Evolutionary conservation across 2,113 vertebrate species (phyloP).

Genomic region (Vidua macroura): DNA sequence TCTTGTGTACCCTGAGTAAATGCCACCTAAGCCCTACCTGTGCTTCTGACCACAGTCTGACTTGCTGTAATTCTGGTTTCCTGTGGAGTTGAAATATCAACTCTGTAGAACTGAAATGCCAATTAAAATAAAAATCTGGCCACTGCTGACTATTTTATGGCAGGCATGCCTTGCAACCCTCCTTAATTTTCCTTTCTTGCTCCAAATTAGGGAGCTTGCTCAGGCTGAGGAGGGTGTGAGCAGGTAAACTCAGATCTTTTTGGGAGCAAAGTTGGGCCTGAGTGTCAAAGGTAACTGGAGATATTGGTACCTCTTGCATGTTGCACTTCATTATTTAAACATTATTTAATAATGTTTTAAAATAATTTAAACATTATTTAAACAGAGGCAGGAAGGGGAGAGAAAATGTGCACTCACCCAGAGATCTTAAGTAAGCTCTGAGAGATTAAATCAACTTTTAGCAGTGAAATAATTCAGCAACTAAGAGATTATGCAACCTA

Average conservation of each 20-base stretch:
- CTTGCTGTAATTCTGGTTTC: neutral
- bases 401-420: neutral
- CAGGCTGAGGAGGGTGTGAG: neutral
- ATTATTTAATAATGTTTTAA: neutral
- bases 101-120: neutral
- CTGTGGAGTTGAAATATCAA: neutral
- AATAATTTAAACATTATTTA: neutral
- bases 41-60: neutral
- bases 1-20: neutral
- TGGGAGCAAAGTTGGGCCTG: neutral
- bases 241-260: neutral
- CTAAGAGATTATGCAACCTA: neutral
- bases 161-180: neutral
- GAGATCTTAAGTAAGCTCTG: neutral
- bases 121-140: neutral
- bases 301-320: neutral
- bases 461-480: neutral
- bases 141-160: neutral
- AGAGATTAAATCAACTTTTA: neutral
- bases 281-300: neutral
- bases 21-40: neutral
- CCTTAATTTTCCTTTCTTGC: neutral
- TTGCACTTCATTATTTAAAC: neutral
- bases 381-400: neutral
- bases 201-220: neutral